These are phyloP conservation scores for Drosophila micromelanica DNA, from an alignment of 1,140 invertebrate genomes.

Conservation along the genomic window DNA sequence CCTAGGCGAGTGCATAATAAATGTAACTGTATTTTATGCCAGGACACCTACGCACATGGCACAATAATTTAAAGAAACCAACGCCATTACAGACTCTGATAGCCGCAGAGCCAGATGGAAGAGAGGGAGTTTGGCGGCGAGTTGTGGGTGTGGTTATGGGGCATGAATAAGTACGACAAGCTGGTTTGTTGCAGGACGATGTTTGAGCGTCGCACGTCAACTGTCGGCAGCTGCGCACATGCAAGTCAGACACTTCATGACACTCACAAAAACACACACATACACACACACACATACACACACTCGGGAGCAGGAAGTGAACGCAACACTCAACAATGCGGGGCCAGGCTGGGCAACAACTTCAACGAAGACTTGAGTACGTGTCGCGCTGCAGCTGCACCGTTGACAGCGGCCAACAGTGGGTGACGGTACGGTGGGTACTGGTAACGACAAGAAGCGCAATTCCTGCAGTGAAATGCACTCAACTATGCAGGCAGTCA, in stretches of 20 bases:
- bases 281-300: constrained; percentile 27
- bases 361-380: constrained; percentile 58
- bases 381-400: constrained; percentile 39
- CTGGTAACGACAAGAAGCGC: constrained; percentile 22
- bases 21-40: constrained; percentile 35
- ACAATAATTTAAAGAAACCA: constrained; percentile 44
- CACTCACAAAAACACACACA: too few species aligned
- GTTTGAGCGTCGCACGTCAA: constrained; percentile 69
- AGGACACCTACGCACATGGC: constrained; percentile 47
- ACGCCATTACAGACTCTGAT: constrained; percentile 33
- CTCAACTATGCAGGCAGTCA: constrained; percentile 30
- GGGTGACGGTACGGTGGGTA: constrained; percentile 2
- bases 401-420: constrained; percentile 7
- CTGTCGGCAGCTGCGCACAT: constrained; percentile 72
- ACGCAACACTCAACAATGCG: constrained; percentile 60
- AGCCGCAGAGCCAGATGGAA: not conserved
- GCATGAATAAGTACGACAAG: constrained; percentile 44
- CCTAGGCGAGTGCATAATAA: constrained; percentile 10
- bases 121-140: not conserved
- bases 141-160: constrained; percentile 12
- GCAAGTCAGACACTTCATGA: constrained; percentile 77
- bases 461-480: constrained; percentile 32
- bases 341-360: constrained; percentile 50
- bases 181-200: constrained; percentile 45
- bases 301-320: constrained; percentile 63